Evolutionary conservation across 2,797 vertebrate species (phyloP).

Genomic region (Clarias pachynema): DNA sequence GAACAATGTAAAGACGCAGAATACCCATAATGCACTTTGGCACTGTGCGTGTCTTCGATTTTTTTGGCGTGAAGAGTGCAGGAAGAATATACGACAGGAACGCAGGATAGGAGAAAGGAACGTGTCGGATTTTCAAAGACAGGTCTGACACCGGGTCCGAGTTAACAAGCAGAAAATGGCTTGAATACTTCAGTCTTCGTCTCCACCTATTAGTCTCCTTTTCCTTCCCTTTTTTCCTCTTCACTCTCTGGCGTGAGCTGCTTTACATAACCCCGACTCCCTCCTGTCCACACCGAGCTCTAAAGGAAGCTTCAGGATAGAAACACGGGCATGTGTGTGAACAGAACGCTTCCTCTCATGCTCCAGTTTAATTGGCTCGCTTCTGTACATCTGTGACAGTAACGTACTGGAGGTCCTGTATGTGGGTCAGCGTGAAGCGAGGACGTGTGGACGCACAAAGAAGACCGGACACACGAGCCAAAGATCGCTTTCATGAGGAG

Average conservation of each 20-base stretch:
- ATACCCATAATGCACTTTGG: not conserved
- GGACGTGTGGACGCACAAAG: not conserved
- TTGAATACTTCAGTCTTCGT: not conserved
- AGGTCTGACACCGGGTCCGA: not conserved
- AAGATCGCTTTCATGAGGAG: not conserved
- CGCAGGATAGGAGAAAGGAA: not conserved
- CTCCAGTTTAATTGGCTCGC: not conserved
- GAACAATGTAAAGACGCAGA: not conserved
- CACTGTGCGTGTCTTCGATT: no score
- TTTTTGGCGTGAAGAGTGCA: not conserved
- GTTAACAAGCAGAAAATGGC: constrained; percentile 20
- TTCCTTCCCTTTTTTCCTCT: no score
- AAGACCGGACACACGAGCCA: no score
- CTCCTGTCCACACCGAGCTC: constrained; percentile 5
- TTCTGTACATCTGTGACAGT: not conserved
- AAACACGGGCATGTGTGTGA: not conserved
- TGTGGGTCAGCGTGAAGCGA: not conserved
- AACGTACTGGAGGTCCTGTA: not conserved
- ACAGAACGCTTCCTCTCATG: not conserved
- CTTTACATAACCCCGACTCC: not conserved
- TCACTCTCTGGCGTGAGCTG: not conserved
- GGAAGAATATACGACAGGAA: not conserved
- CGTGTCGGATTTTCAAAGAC: not conserved
- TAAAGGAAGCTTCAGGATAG: not conserved
- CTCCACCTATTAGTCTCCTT: not conserved